Base-by-base conservation (phyloP, 1,140 invertebrate genomes). In the Propsilocerus akamusi region DNA sequence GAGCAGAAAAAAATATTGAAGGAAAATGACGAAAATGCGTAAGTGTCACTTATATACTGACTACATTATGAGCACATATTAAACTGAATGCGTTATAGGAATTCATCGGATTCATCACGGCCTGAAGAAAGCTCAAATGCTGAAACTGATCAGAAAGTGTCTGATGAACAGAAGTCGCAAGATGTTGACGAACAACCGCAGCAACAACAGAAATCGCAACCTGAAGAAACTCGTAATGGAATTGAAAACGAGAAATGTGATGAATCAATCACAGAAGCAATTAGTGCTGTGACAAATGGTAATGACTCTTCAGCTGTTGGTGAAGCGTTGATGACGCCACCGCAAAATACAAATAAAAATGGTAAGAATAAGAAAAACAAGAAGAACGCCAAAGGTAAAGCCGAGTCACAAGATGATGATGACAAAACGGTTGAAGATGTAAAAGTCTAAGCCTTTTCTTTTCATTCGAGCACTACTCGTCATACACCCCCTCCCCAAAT, bases 321-420 rank as follows among this genome's bases (percentile, higher is more conserved):
- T 17, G 14, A 41, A 20, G 34, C 34, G 17, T 14, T n/a, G n/a
- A n/a, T 41, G 34, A 41, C 34, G 14, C 34, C 17, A 41, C 34
- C 5, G 22, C 34, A 41, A 41, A 41, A 41, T 20, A 41, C 17
- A 20, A 41, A 41, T 17, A 41, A 17, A 4, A n/a, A 17, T 20
- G 14, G 34, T 41, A 41, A 22, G 10, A 41, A 41, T n/a, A 11
- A 7, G 14, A 41, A 41, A 10, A 41, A 41, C 14, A 41, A 41
- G 17, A 41, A 41, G 34, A 41, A 41, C 5, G n/a, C n/a, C n/a
- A 41, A 41, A 17, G 34, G 34, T 41, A 41, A 41, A 41, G 34
- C 22, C 22, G 34, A 41, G 17, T 14, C 34, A 41, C 8, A 10
- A n/a, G 22, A 20, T 17, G 34, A 41, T 41, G 34, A 41, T 14